Evolutionary conservation across 2,113 vertebrate genomes (phyloP).

Genomic region (Misgurnus anguillicaudatus): DNA sequence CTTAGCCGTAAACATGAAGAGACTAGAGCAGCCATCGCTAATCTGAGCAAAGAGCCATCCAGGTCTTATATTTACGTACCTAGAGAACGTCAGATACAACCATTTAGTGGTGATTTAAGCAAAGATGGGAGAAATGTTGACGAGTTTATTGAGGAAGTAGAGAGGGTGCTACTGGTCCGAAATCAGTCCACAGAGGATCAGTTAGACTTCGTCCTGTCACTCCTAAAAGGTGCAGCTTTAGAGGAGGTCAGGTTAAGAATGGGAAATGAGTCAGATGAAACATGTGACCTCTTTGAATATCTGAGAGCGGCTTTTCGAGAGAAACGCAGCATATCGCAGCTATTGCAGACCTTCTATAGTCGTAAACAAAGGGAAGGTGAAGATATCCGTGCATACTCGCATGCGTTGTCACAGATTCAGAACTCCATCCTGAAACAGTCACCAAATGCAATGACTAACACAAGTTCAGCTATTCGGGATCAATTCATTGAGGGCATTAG

Average conservation of each 20-base stretch:
- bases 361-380: slow-evolving; percentile 13
- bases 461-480: background rate
- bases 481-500: no score
- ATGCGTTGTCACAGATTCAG: no score
- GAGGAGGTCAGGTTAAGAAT: background rate
- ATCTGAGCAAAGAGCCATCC: background rate
- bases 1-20: no score
- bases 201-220: background rate
- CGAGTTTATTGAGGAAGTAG: background rate
- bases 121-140: slow-evolving; percentile 3
- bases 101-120: background rate
- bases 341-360: slow-evolving; percentile 38
- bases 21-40: background rate
- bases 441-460: no score
- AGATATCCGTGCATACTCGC: background rate
- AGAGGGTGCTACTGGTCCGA: background rate
- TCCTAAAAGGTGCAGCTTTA: slow-evolving; percentile 2
- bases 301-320: slow-evolving; percentile 18
- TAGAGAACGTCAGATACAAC: background rate
- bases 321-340: slow-evolving; percentile 17
- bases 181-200: background rate
- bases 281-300: background rate
- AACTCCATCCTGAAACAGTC: no score
- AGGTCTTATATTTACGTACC: background rate
- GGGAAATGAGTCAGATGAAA: background rate